Evolutionary conservation across 2,113 vertebrate genomes (phyloP).

Genomic region (Crocuta crocuta): DNA sequence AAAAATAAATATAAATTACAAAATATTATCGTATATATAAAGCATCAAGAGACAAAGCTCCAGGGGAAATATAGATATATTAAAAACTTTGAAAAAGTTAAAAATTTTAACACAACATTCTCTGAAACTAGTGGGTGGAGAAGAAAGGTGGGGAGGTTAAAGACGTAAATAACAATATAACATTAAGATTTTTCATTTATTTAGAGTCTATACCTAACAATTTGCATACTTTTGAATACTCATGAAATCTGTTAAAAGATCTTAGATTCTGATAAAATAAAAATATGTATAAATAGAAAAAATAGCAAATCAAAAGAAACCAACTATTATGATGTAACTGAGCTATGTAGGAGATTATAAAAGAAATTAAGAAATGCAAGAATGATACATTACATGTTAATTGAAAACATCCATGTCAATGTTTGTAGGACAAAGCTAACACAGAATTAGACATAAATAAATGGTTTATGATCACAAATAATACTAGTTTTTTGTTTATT

Average conservation of each 20-base stretch:
- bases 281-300: background rate
- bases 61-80: background rate
- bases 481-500: background rate
- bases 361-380: background rate
- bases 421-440: background rate
- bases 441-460: background rate
- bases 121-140: background rate
- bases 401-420: background rate
- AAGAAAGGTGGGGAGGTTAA: background rate
- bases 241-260: background rate
- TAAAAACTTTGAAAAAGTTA: background rate
- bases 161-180: background rate
- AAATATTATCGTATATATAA: background rate
- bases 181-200: background rate
- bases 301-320: background rate
- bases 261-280: background rate
- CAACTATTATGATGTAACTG: background rate
- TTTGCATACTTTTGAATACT: background rate
- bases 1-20: background rate
- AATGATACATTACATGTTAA: background rate
- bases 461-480: background rate
- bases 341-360: background rate
- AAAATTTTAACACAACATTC: background rate
- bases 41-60: background rate
- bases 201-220: background rate